Conservation (phyloP, 2,888 invertebrate species). For the Tanypteryx hageni region DNA sequence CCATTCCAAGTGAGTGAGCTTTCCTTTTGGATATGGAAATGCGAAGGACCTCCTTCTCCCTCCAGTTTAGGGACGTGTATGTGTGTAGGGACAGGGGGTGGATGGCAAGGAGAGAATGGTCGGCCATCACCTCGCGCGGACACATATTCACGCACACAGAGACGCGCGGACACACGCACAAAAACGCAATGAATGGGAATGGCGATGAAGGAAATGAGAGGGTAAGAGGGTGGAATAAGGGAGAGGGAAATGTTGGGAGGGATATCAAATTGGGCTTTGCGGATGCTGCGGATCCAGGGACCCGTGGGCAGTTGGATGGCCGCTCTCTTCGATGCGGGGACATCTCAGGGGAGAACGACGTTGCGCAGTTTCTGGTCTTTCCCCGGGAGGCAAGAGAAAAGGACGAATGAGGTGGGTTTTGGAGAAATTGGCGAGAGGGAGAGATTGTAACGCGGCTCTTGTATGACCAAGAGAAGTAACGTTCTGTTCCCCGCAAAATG, state of each 20-base stretch:
- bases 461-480: not conserved
- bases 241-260: not conserved
- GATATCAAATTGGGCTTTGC: not conserved
- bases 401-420: not conserved
- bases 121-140: too few species aligned
- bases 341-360: not conserved
- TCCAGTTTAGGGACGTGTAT: not conserved
- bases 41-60: not conserved
- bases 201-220: not conserved
- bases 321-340: not conserved
- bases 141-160: too few species aligned
- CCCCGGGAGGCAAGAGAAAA: not conserved
- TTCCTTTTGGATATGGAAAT: conserved; percentile 20
- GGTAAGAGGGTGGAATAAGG: not conserved
- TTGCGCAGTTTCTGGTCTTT: not conserved
- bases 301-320: not conserved
- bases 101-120: too few species aligned
- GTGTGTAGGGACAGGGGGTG: too few species aligned
- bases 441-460: too few species aligned
- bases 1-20: conserved; percentile 16
- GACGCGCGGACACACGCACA: too few species aligned
- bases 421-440: too few species aligned
- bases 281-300: too few species aligned
- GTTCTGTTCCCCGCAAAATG: conserved; percentile 4
- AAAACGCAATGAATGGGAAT: too few species aligned